A percentile compares a stretch with the other conserved stretches of the same genome.
Conservation (phyloP, 2,113 vertebrate genomes). For the Speoplatyrhinus poulsoni region DNA sequence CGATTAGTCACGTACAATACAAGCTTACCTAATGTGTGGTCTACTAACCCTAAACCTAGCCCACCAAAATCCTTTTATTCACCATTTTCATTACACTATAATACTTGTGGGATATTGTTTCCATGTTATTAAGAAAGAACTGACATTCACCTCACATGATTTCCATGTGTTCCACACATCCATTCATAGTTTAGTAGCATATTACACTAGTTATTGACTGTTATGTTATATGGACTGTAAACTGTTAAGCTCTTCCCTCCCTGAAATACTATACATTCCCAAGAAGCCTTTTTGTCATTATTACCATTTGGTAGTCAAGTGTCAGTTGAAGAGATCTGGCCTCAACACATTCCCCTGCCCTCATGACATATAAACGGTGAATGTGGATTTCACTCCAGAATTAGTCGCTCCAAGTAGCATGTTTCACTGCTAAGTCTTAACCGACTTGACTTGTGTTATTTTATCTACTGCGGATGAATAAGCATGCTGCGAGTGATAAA, state of each 20-base stretch:
- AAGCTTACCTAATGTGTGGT: slow-evolving; percentile 77
- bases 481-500: slow-evolving; percentile 25
- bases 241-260: slow-evolving; percentile 2
- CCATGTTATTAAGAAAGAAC: slow-evolving; percentile 58
- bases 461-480: slow-evolving; percentile 41
- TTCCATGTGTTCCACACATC: slow-evolving; percentile 29
- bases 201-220: slow-evolving; percentile 23
- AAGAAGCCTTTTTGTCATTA: slow-evolving; percentile 21
- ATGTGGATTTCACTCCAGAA: slow-evolving; percentile 7
- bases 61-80: slow-evolving; percentile 73
- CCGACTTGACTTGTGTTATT: slow-evolving; percentile 50
- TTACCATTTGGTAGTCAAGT: slow-evolving; percentile 30
- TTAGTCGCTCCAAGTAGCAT: neutral
- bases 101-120: slow-evolving; percentile 78
- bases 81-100: slow-evolving; percentile 73
- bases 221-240: slow-evolving; percentile 10
- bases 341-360: slow-evolving; percentile 20
- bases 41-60: slow-evolving; percentile 52
- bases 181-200: slow-evolving; percentile 1
- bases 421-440: slow-evolving; percentile 36
- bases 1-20: slow-evolving; percentile 76
- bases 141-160: slow-evolving; percentile 51
- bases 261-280: slow-evolving; percentile 44
- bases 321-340: slow-evolving; percentile 26
- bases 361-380: slow-evolving; percentile 14